A percentile compares a stretch with the other conserved stretches of the same genome.
phyloP scores from a whole-genome alignment of 2,113 vertebrate genomes.

The Passer domesticus region DNA sequence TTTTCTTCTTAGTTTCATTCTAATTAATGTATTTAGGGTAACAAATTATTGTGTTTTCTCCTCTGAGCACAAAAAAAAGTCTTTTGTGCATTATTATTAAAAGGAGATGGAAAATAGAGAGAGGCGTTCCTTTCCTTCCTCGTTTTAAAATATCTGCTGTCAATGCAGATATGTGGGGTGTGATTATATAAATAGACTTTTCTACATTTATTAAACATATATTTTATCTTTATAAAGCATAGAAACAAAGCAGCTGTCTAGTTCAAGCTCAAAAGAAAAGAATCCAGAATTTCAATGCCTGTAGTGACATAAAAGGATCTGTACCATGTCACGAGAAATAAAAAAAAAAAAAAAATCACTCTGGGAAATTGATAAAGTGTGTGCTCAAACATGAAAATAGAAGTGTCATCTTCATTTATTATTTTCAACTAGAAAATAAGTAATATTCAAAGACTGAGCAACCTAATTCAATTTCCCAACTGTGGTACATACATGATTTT shows the following conservation, averaged over 20 bases:
- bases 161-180: neutral
- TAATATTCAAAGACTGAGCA: neutral
- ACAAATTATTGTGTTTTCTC: neutral
- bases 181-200: neutral
- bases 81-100: neutral
- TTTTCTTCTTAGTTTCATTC: neutral
- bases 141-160: neutral
- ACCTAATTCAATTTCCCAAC: neutral
- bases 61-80: neutral
- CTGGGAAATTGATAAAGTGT: neutral
- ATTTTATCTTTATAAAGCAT: neutral
- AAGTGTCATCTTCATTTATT: neutral
- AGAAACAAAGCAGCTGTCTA: neutral
- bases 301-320: neutral
- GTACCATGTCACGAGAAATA: neutral
- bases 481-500: neutral
- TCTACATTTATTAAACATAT: neutral
- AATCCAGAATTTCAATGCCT: neutral
- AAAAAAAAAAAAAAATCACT: neutral
- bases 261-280: neutral
- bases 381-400: slow-evolving; percentile 27
- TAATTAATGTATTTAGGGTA: neutral
- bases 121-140: neutral
- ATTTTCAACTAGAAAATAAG: slow-evolving; percentile 8
- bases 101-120: neutral